phyloP scores from a whole-genome alignment of 2,797 vertebrate species.

The Phoeniculus purpureus region DNA sequence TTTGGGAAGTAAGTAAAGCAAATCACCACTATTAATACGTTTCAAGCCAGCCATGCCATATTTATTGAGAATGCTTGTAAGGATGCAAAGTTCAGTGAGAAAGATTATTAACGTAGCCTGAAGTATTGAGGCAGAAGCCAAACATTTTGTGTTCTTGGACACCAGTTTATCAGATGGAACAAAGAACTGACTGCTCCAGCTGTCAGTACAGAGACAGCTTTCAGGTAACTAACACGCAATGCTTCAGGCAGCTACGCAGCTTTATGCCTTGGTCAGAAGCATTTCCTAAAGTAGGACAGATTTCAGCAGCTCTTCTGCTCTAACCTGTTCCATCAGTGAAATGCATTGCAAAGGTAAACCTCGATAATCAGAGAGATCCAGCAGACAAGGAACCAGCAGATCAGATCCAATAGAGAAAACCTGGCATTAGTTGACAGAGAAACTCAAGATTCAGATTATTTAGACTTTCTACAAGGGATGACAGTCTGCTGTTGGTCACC shows the following conservation, averaged over 20 bases:
- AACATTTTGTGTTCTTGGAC: not conserved
- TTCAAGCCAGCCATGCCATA: not conserved
- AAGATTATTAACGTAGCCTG: not conserved
- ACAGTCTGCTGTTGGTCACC: not conserved
- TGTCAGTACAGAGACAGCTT: not conserved
- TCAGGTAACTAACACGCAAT: not conserved
- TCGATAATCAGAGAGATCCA: not conserved
- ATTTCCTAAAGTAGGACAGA: not conserved
- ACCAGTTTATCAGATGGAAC: not conserved
- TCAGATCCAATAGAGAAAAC: not conserved
- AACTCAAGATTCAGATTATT: not conserved
- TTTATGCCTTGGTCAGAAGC: not conserved
- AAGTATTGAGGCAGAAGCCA: not conserved
- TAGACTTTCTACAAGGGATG: not conserved
- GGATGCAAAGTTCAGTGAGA: not conserved
- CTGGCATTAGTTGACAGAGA: not conserved
- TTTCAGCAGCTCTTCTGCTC: conserved; percentile 7
- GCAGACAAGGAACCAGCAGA: not conserved
- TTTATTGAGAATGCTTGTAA: not conserved
- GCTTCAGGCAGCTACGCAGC: not conserved
- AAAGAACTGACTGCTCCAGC: not conserved
- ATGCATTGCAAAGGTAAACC: not conserved
- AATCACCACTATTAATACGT: not conserved
- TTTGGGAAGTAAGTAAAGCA: not conserved
- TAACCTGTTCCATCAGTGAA: not conserved